Conservation (phyloP, 1,140 invertebrate genomes). For the Muscidifurax raptorellus region DNA sequence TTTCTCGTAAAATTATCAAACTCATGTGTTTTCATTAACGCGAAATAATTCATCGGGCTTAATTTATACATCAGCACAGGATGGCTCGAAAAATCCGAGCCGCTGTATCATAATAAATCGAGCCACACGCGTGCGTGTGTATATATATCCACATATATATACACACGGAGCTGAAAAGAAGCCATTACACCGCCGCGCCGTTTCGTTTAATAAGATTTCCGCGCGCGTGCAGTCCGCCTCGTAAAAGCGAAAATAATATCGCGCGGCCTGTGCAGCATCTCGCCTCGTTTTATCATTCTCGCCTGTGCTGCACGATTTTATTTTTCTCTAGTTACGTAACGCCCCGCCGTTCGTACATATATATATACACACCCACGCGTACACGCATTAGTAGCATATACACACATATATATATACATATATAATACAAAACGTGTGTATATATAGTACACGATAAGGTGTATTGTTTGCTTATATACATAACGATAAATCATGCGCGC, state of each 20-base stretch:
- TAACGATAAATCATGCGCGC: neutral
- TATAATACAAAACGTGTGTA: neutral
- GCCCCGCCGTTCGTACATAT: no score
- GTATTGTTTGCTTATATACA: neutral
- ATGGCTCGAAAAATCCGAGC: no score
- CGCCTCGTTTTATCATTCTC: neutral
- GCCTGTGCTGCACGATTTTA: no score
- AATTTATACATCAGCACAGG: neutral
- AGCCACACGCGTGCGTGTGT: neutral
- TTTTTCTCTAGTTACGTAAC: no score
- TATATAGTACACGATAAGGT: neutral
- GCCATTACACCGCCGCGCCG: neutral
- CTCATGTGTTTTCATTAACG: neutral
- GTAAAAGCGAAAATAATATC: constrained; percentile 3
- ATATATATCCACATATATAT: neutral
- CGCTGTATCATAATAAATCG: no score
- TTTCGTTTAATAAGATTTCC: constrained; percentile 4
- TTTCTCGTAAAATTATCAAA: neutral
- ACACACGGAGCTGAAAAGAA: neutral
- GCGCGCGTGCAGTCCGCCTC: neutral
- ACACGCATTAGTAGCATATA: no score
- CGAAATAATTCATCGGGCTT: neutral
- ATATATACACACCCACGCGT: no score
- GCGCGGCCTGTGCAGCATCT: neutral
- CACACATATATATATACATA: no score